Percentiles rank a stretch among this genome's conserved stretches.
Conservation (phyloP, 2,888 invertebrate species). For the Parochlus steinenii region DNA sequence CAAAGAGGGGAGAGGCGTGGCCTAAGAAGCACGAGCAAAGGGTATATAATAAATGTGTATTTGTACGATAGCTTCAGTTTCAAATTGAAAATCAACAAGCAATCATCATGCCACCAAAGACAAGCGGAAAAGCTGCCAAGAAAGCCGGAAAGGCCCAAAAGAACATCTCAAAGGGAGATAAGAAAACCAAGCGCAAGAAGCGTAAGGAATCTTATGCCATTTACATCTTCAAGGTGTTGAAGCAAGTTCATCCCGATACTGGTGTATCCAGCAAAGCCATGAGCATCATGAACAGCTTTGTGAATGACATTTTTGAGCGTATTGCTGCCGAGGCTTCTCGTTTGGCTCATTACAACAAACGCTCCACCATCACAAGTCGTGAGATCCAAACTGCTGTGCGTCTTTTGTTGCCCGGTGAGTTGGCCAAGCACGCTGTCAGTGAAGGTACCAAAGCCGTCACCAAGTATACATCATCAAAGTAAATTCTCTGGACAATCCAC, state of each 20-base stretch:
- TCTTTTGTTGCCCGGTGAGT: constrained; percentile 50
- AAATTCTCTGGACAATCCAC: too few relatives aligned
- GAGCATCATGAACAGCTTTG: constrained; percentile 50
- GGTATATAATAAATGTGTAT: constrained; percentile 1
- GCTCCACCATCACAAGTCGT: constrained; percentile 45
- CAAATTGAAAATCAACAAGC: neutral
- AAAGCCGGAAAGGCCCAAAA: constrained; percentile 39
- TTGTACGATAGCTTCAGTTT: neutral
- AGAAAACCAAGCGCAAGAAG: constrained; percentile 39
- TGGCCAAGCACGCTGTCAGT: too few relatives aligned
- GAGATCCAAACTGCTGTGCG: constrained; percentile 54
- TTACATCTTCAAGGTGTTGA: too few relatives aligned
- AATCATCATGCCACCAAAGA: constrained; percentile 22
- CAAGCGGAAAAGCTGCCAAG: constrained; percentile 31
- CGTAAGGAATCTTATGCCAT: constrained; percentile 40
- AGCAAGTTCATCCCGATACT: constrained; percentile 42
- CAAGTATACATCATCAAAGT: too few relatives aligned
- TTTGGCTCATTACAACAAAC: constrained; percentile 43
- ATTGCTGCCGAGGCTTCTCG: constrained; percentile 49
- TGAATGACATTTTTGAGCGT: constrained; percentile 34
- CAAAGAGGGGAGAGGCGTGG: constrained; percentile 4
- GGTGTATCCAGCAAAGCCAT: constrained; percentile 51
- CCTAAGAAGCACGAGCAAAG: constrained; percentile 1
- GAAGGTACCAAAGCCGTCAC: too few relatives aligned
- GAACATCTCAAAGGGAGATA: constrained; percentile 36